phyloP scores from a whole-genome alignment of 2,113 vertebrate genomes.

The Trichomycterus rosablanca region DNA sequence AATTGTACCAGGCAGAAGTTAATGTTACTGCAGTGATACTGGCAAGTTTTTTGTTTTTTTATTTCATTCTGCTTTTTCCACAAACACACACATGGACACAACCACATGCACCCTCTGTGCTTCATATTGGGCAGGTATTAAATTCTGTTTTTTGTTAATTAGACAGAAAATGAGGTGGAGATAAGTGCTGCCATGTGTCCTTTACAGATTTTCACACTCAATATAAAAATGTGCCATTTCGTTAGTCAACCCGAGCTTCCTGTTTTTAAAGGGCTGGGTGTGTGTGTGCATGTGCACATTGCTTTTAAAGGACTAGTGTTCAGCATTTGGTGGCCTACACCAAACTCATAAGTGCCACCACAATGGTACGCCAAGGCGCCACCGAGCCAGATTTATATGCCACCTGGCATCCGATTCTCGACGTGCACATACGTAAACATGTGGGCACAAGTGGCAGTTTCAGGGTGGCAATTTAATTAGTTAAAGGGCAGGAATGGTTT shows the following conservation, averaged over 20 bases:
- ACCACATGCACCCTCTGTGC: slow-evolving; percentile 30
- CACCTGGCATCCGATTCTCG: slow-evolving; percentile 30
- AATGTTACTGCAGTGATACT: not conserved
- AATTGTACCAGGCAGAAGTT: not conserved
- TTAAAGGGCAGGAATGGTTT: slow-evolving; percentile 24
- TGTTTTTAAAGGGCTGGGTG: slow-evolving; percentile 49
- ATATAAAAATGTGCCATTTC: slow-evolving; percentile 47
- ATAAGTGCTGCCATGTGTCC: slow-evolving; percentile 70
- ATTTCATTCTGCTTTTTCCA: slow-evolving; percentile 5
- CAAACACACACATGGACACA: slow-evolving; percentile 17
- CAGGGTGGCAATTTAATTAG: slow-evolving; percentile 20
- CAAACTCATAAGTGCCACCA: slow-evolving; percentile 59
- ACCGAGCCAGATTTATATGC: slow-evolving; percentile 10
- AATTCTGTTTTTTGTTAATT: slow-evolving; percentile 65
- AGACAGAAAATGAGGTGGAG: slow-evolving; percentile 64
- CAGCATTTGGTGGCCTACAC: slow-evolving; percentile 43
- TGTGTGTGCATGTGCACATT: slow-evolving; percentile 11
- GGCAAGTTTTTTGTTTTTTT: too few species aligned
- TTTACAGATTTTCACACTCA: slow-evolving; percentile 54
- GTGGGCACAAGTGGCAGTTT: slow-evolving; percentile 31
- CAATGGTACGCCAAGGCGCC: slow-evolving; percentile 32
- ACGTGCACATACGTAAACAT: slow-evolving; percentile 2
- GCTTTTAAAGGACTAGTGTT: slow-evolving; percentile 39
- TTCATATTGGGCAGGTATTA: slow-evolving; percentile 58
- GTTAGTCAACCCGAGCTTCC: slow-evolving; percentile 55